These are phyloP conservation scores for Nothocercus nigrocapillus DNA, from an alignment of 2,113 vertebrate genomes.

Conservation along the genomic window DNA sequence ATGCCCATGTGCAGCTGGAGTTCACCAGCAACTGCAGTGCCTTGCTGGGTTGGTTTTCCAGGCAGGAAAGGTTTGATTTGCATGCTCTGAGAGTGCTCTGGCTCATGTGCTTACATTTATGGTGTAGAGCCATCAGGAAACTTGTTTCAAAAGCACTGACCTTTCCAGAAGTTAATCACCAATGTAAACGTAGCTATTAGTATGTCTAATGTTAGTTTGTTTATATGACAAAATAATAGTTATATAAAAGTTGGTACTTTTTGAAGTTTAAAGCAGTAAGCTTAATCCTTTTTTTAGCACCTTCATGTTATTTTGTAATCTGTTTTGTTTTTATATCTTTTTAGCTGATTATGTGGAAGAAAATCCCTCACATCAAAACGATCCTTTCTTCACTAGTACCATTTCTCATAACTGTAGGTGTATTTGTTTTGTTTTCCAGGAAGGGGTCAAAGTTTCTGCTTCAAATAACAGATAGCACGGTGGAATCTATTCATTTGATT, in stretches of 20 bases:
- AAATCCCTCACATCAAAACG: not conserved
- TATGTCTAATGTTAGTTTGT: not conserved
- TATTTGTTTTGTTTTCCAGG: not conserved
- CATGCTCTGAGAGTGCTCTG: accelerated
- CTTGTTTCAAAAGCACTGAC: not conserved
- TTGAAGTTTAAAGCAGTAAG: not conserved
- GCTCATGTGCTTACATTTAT: not conserved
- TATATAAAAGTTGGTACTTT: not conserved
- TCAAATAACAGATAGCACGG: not conserved
- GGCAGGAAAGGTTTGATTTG: not conserved
- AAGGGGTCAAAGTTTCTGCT: not conserved
- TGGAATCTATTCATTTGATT: not conserved
- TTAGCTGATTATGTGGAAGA: not conserved
- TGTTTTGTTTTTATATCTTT: not conserved
- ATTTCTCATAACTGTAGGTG: not conserved
- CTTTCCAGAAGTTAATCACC: not conserved
- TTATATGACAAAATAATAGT: not conserved
- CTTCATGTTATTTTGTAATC: not conserved
- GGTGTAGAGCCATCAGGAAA: not conserved
- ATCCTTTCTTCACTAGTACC: not conserved
- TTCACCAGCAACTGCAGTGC: not conserved
- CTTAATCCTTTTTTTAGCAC: not conserved
- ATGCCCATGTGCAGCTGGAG: not conserved
- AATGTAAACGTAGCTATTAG: not conserved
- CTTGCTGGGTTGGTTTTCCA: not conserved